Base-by-base conservation (phyloP, 2,888 invertebrate genomes). In the Galerucella nymphaeae region DNA sequence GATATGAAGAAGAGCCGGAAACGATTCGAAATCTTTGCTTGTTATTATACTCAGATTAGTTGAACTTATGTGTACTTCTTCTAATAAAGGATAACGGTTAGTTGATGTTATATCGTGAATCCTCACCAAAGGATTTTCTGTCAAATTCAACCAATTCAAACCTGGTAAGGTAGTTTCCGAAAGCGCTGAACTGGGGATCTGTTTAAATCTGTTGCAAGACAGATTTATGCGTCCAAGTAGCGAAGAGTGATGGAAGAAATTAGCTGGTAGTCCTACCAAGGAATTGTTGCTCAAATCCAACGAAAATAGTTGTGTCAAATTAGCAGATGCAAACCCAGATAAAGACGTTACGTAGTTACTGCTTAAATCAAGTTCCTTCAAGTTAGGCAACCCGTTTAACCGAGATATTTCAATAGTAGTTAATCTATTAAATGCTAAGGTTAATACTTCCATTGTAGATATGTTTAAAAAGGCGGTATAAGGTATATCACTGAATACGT, bases 11-110 rank as follows among this genome's bases (percentile, higher is more conserved):
- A 96, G 87, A 0, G 92, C 90, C 20, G 94, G 93, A 82, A 95
- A 96, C 48, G 93, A 92, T 82, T 94, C 94, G 82, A 96, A 96
- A 83, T 96, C 96, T 83, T 93, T 93, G 78, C 93, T 94, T 0
- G 94, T 94, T 63, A 96, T 90, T 77, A 95, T 93, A 20, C 92
- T 93, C 66, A 96, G 88, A 84, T 96, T 96, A 9, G 96, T 95
- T 58, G 90, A 90, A 75, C 91, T 92, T 78, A 95, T 92, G 83
- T 95, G 92, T 58, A 80, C 89, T 85, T 95, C 94, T 85, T 94
- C 93, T n/a, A 95, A 88, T n/a, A 91, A 88, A 2, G 94, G 92
- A 87, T 93, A 94, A 80, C 91, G 89, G 80, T 93, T 91, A 53
- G 91, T 90, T 72, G 91, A 90, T 80, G 91, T 89, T 82, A 92